Evolutionary conservation across 2,797 vertebrate species (phyloP).

Genomic region (Crocidura indochinensis): DNA sequence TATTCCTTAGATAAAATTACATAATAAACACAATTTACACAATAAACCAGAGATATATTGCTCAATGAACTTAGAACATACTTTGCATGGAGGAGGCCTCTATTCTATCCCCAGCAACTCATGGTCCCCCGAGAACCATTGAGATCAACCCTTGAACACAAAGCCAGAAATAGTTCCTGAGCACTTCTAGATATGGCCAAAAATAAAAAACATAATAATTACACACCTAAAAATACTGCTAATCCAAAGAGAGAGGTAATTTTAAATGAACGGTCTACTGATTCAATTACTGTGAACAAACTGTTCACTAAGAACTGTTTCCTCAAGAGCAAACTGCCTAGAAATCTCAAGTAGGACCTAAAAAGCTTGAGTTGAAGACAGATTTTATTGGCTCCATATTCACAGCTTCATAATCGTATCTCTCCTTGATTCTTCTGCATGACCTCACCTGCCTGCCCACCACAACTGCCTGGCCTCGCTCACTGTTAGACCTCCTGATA

Average conservation of each 20-base stretch:
- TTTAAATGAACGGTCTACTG: conserved; percentile 48
- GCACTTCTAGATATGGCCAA: too few relatives aligned
- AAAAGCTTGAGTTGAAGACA: background rate
- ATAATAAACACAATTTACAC: too few relatives aligned
- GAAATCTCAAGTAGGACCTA: conserved; percentile 50
- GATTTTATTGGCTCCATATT: background rate
- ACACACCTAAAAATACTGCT: conserved; percentile 54
- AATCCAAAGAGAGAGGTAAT: conserved; percentile 37
- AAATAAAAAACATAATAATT: too few relatives aligned
- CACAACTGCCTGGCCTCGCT: background rate
- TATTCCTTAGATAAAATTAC: conserved; percentile 35
- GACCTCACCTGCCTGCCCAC: background rate
- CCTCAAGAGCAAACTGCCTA: background rate
- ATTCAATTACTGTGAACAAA: conserved; percentile 42
- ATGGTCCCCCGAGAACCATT: too few relatives aligned
- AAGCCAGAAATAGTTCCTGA: too few relatives aligned
- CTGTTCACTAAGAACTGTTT: conserved; percentile 54
- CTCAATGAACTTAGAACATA: too few relatives aligned
- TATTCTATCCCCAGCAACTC: too few relatives aligned
- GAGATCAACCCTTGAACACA: too few relatives aligned
- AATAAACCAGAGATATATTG: too few relatives aligned
- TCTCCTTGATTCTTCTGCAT: background rate
- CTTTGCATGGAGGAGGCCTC: too few relatives aligned
- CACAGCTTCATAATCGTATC: background rate
- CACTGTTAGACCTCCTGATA: conserved; percentile 3